Evolutionary conservation across 2,113 vertebrate species (phyloP), one percentile per base, ranked within the genome.

Genomic region (Pygoscelis adeliae): DNA sequence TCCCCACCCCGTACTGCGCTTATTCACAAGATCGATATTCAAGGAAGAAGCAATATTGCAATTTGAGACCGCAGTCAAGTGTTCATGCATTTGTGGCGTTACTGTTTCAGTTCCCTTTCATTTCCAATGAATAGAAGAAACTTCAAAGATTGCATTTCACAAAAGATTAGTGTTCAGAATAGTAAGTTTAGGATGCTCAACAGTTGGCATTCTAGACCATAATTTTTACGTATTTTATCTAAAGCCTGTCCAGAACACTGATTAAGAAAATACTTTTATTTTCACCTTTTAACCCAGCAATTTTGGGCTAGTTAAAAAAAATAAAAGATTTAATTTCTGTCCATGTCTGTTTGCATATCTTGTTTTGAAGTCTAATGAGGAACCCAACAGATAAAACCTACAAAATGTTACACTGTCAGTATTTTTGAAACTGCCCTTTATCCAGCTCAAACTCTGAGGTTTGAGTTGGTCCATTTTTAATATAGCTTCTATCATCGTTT

Each of bases 1-100:
- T 2, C 13, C 10, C 9, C 12, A 4, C 44, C 20, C 12, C 1
- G 0, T 58, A 5, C 27, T 62, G 21, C 55, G 22, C 8, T 58
- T 87, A 49, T 21, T 71, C 46, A 61, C 36, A 47, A 21, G 42
- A 11, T 4, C 36, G 36, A 27, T 50, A 17, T 9, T 84, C 4
- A 46, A 46, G 69, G 70, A 82, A 65, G 82, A 79, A 78, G 56
- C 38, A 71, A 30, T 91, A 84, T 11, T 81, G 81, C 50, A 32
- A 21, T 78, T 62, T 79, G 73, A 95, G 77, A 82, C 73, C 2
- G 3, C 46, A 59, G 42, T 6, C 65, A 63, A 67, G 19, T 46
- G 73, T 66, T 85, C 5, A 2, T 59, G 47, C 38, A 32, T 71
- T 77, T 82, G 59, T 89, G 59, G 55, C 2, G 2, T 78, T 74